Evolutionary conservation across 2,797 vertebrate species (phyloP), one percentile per base, ranked within the genome.

Genomic region (Tenualosa thibaudeaui): DNA sequence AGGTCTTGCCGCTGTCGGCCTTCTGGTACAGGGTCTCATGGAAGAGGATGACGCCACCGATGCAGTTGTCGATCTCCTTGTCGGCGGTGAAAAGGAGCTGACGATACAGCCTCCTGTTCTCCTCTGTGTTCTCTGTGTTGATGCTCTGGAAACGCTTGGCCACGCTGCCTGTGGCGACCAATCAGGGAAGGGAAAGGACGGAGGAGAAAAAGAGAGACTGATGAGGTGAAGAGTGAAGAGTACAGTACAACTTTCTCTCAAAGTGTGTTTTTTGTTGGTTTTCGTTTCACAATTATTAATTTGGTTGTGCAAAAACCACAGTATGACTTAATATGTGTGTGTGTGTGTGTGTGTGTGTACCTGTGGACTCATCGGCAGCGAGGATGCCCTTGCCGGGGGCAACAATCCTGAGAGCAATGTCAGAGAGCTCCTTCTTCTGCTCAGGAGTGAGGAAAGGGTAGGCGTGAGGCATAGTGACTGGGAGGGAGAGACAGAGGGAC

Each of bases 11-110:
- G 2, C 94, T 88, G 0, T 98, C 97, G 0, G 96, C 87, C 92
- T 97, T 97, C 94, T 99, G 97, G 94, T 99, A 98, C 89, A 98
- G 96, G 2, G 98, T 98, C 95, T 98, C 97, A 0, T 98, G 97
- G 95, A 98, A 98, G 83, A 97, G 95, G 94, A 98, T 99, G 85
- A 97, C 97, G 0, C 97, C 97, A 0, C 97, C 97, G 1, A 98
- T 97, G 94, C 97, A 98, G 31, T 95, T 91, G 6, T 90, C 92
- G 86, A 96, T 86, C 0, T 95, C 93, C 56, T 96, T 91, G 3
- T 98, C 97, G 0, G 97, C 97, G 0, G 96, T 97, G 92, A 98
- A 96, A 58, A 98, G 96, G 90, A 99, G 95, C 94, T 99, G 97
- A 85, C 97, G 96, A 92, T 97, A 98, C 93, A 97, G 95, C 89